phyloP scores from a whole-genome alignment of 2,797 vertebrate genomes.

The Miichthys miiuy region DNA sequence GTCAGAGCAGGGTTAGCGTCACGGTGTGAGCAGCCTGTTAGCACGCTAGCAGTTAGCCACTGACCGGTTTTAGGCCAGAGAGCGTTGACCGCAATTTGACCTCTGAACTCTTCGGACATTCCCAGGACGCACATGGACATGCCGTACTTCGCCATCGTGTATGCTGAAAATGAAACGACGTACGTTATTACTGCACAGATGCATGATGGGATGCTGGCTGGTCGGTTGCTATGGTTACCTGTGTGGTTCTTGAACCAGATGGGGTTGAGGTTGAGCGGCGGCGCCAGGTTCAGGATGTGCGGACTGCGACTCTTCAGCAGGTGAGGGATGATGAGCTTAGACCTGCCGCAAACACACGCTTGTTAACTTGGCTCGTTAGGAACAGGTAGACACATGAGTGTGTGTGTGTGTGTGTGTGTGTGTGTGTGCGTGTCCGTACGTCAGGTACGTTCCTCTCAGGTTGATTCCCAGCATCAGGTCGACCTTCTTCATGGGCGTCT shows the following conservation, averaged over 20 bases:
- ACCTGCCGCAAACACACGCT: slow-evolving; percentile 78
- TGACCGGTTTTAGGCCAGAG: slow-evolving; percentile 97
- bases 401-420: not conserved
- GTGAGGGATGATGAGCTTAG: slow-evolving; percentile 93
- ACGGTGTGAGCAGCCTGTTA: not conserved
- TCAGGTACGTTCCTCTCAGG: slow-evolving; percentile 94
- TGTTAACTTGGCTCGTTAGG: not conserved
- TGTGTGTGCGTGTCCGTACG: slow-evolving; percentile 77
- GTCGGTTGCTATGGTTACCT: slow-evolving; percentile 81
- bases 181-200: not conserved
- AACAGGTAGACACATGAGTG: not conserved
- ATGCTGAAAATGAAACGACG: slow-evolving; percentile 81
- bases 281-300: slow-evolving; percentile 96
- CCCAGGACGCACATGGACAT: slow-evolving; percentile 99
- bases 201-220: not conserved
- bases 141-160: slow-evolving; percentile 97
- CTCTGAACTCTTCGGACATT: slow-evolving; percentile 97
- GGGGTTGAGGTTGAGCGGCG: slow-evolving; percentile 95
- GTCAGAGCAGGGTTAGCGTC: not conserved
- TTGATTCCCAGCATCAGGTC: slow-evolving; percentile 97
- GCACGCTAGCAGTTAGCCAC: slow-evolving; percentile 23
- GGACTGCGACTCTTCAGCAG: slow-evolving; percentile 91
- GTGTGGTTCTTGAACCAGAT: slow-evolving; percentile 98
- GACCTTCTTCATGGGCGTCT: slow-evolving; percentile 93
- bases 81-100: slow-evolving; percentile 95